These are phyloP conservation scores for Ceratoteleas bidentatus DNA, from an alignment of 1,140 invertebrate genomes.

Conservation along the genomic window DNA sequence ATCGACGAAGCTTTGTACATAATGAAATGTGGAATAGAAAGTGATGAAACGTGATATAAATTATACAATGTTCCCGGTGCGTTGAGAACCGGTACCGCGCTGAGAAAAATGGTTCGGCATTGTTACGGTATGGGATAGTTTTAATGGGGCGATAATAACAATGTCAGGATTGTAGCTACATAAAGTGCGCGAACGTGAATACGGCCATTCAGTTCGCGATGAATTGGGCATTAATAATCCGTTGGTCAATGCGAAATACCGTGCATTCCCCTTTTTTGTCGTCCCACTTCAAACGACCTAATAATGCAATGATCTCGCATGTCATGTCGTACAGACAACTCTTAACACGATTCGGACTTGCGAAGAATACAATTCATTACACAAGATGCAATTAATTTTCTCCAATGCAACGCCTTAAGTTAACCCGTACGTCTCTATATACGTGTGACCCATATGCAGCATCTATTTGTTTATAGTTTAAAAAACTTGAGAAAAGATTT, in stretches of 20 bases:
- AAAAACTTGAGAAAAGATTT: too few species aligned
- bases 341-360: not conserved
- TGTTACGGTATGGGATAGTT: conserved; percentile 58
- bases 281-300: conserved; percentile 12
- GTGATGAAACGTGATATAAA: conserved; percentile 63
- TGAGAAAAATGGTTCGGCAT: conserved; percentile 56
- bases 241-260: conserved; percentile 52
- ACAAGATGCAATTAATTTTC: too few species aligned
- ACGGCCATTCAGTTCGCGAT: conserved; percentile 33
- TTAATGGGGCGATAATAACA: conserved; percentile 63
- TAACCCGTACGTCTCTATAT: too few species aligned
- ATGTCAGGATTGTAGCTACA: conserved; percentile 53
- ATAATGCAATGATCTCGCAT: conserved; percentile 35
- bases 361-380: too few species aligned
- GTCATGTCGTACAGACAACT: conserved; percentile 44
- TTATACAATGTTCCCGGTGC: conserved; percentile 59
- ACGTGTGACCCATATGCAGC: too few species aligned
- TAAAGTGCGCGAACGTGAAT: conserved; percentile 44
- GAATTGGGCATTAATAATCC: conserved; percentile 56
- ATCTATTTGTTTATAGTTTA: too few species aligned
- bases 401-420: too few species aligned
- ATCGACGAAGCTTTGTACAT: conserved; percentile 62
- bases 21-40: conserved; percentile 64
- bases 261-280: conserved; percentile 15
- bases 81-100: conserved; percentile 57